Base-by-base conservation (phyloP, 1,140 invertebrate species). In the Drosophila ananassae region DNA sequence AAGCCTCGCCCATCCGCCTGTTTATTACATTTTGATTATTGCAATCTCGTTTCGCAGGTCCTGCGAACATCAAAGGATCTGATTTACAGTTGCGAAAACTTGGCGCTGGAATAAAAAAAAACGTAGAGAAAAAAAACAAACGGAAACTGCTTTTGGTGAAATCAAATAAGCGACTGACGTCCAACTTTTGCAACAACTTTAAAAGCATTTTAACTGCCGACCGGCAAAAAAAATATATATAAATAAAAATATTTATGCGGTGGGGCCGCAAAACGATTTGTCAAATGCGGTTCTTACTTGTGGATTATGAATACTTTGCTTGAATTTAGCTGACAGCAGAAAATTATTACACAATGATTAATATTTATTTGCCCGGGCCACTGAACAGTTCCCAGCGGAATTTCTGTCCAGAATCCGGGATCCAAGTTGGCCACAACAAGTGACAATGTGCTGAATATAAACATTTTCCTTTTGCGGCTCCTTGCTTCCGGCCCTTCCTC, bases 301-400 rank as follows among this genome's bases (percentile, higher is more conserved):
- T 83, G 89, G 79, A 90, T 90, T 90, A 90, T 90, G 89, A 90
- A 90, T 90, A 89, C 83, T 80, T 90, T 90, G 79, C 89, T 84
- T 90, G 83, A 90, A 90, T 90, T 90, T 89, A 83, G 89, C 89
- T 81, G 89, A 90, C 89, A 90, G 89, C 89, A 89, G 79, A 90
- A 90, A 90, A 90, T 90, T 90, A 89, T 89, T 89, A 84, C 78
- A 71, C 77, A 89, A 90, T 90, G 89, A 90, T 90, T 90, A 90
- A 90, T 90, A 90, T 90, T 89, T 90, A 89, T 90, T 90, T 83
- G 79, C 73, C 53, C 69, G 69, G 72, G 66, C 80, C 62, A 80
- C 60, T 73, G 61, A 58, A 48, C 73, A 80, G 78, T 21, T 67
- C 37, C 51, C 55, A 24, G 34, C 17, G 63, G 55, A 52, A 30